Base-by-base conservation (phyloP, 2,888 invertebrate genomes). In the Troides oblongomaculatus region DNA sequence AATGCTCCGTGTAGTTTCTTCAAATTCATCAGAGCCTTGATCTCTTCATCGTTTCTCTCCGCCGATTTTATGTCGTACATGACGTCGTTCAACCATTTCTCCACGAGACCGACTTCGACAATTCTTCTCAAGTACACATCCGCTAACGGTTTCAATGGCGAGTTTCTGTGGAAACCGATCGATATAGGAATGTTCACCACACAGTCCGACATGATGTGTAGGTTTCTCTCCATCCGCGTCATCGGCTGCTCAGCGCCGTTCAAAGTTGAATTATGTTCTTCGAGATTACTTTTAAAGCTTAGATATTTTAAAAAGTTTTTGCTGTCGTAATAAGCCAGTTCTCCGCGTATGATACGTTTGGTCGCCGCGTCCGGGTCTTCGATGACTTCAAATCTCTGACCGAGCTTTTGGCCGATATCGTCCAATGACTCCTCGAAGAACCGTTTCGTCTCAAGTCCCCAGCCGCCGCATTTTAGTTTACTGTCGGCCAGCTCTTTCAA, bases 161-260 rank as follows among this genome's bases (percentile, higher is more conserved):
- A 97, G 83, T 97, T 97, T 78, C 96, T 97, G 78, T 96, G 96
- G 77, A 97, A 93, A 0, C 97, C 97, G 72, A 97, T 91, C 0
- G 97, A 96, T 66, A 97, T 94, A 0, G 97, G 97, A 93, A 96
- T 96, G 74, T 95, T 94, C 7, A 97, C 94, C 0, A 96, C 94
- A 82, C 97, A 97, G 73, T 97, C 95, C 2, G 93, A 90, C 97
- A 97, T 97, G 14, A 97, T 96, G 77, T 97, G 97, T 68, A 97
- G 85, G 81, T 94, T 94, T 71, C 93, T 88, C 66, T 93, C 90
- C 0, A 73, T 73, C 25, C 81, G 79, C 18, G 69, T 71, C 66
- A 71, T 72, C 0, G 64, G 36, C 1, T 74, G 60, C n/a, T 78
- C 77, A 5, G 82, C 85, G 0, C 58, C 62, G 46, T 85, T 87